phyloP scores from a whole-genome alignment of 2,113 vertebrate genomes.

The Elephantulus edwardii region DNA sequence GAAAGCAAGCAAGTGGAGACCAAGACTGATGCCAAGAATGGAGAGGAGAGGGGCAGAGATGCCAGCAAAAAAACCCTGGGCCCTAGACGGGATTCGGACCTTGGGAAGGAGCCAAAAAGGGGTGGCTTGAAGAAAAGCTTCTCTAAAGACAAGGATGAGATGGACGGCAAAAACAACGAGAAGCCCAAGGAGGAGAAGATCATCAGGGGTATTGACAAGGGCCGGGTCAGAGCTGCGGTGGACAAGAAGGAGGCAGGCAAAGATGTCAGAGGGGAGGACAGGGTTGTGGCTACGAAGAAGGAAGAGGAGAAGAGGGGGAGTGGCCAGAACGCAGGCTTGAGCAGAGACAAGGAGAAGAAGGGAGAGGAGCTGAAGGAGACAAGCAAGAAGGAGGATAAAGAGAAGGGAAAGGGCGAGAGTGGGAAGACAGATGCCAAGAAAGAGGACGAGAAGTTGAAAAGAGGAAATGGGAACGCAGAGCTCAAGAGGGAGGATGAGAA shows the following conservation, averaged over 20 bases:
- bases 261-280: constrained; percentile 75
- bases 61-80: constrained; percentile 64
- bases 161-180: constrained; percentile 63
- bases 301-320: constrained; percentile 55
- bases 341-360: constrained; percentile 73
- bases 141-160: constrained; percentile 70
- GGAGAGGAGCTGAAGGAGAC: constrained; percentile 63
- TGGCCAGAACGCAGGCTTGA: background rate
- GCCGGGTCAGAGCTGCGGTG: constrained; percentile 77
- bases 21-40: constrained; percentile 75
- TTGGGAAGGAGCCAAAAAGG: constrained; percentile 77
- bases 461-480: background rate
- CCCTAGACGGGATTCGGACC: constrained; percentile 68
- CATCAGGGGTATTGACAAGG: constrained; percentile 74
- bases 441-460: constrained; percentile 3
- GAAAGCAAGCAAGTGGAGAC: constrained; percentile 77
- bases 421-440: background rate
- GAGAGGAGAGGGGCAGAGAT: constrained; percentile 80
- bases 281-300: background rate
- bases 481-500: constrained; percentile 59
- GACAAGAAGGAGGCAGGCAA: constrained; percentile 83
- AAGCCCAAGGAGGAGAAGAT: constrained; percentile 78
- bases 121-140: constrained; percentile 74
- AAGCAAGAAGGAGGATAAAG: background rate
- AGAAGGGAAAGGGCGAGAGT: constrained; percentile 70